These are phyloP conservation scores for Portunus trituberculatus DNA, from an alignment of 1,140 invertebrate species.

Conservation along the genomic window DNA sequence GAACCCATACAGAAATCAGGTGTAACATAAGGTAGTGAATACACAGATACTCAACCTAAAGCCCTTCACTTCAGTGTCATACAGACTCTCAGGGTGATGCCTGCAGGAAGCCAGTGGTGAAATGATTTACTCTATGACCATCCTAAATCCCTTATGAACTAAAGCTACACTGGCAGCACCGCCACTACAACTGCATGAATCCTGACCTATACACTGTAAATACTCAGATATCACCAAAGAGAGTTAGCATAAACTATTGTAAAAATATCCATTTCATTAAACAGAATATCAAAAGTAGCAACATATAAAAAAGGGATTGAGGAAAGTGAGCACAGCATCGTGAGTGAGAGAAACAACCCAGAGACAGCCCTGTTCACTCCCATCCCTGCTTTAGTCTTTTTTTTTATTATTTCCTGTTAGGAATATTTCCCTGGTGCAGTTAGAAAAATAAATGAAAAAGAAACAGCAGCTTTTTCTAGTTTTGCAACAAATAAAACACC, in stretches of 20 bases:
- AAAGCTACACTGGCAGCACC: neutral
- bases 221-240: neutral
- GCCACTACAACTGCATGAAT: neutral
- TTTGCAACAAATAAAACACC: neutral
- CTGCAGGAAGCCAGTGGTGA: neutral
- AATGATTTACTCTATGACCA: neutral
- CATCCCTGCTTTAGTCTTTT: neutral
- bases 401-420: neutral
- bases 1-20: neutral
- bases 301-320: neutral
- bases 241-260: neutral
- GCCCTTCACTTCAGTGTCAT: neutral
- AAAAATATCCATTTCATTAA: neutral
- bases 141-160: neutral
- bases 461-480: neutral
- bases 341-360: conserved; percentile 32
- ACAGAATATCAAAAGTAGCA: conserved; percentile 40
- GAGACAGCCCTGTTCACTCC: neutral
- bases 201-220: neutral
- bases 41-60: neutral
- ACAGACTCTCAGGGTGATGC: neutral
- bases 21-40: neutral
- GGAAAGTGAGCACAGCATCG: conserved; percentile 49
- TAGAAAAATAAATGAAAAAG: neutral
- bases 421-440: neutral